phyloP scores from a whole-genome alignment of 1,140 invertebrate species.

The Macrosteles quadrilineatus region DNA sequence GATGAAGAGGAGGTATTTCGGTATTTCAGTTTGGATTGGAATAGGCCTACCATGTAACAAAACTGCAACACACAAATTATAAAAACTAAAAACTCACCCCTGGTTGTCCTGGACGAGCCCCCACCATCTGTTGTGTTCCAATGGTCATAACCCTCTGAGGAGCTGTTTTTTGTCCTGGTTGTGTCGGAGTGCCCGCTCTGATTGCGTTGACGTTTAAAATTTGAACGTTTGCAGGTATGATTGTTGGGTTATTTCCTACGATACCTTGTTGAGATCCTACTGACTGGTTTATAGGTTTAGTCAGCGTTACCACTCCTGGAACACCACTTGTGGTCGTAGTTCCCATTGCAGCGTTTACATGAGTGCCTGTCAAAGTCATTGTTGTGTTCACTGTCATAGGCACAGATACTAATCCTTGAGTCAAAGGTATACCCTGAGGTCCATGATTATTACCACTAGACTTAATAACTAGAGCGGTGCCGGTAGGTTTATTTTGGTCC shows the following conservation, averaged over 20 bases:
- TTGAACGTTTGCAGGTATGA: slow-evolving; percentile 74
- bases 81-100: slow-evolving; percentile 61
- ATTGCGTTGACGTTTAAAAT: slow-evolving; percentile 77
- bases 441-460: slow-evolving; percentile 54
- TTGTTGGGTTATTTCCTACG: slow-evolving; percentile 57
- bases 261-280: slow-evolving; percentile 58
- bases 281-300: slow-evolving; percentile 55
- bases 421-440: slow-evolving; percentile 37
- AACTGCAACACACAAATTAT: no score
- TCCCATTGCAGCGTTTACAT: slow-evolving; percentile 37
- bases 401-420: slow-evolving; percentile 61
- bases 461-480: slow-evolving; percentile 68
- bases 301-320: slow-evolving; percentile 55
- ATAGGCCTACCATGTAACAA: no score
- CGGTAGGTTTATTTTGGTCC: slow-evolving; percentile 57
- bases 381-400: slow-evolving; percentile 66
- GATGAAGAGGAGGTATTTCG: no score
- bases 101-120: slow-evolving; percentile 73
- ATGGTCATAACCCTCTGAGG: slow-evolving; percentile 73
- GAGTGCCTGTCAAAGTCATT: slow-evolving; percentile 50
- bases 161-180: slow-evolving; percentile 71
- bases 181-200: slow-evolving; percentile 65
- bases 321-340: slow-evolving; percentile 47
- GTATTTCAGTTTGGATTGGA: no score
- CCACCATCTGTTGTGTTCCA: slow-evolving; percentile 76